Conservation (phyloP, 2,888 invertebrate species). For the Geotrupes spiniger region DNA sequence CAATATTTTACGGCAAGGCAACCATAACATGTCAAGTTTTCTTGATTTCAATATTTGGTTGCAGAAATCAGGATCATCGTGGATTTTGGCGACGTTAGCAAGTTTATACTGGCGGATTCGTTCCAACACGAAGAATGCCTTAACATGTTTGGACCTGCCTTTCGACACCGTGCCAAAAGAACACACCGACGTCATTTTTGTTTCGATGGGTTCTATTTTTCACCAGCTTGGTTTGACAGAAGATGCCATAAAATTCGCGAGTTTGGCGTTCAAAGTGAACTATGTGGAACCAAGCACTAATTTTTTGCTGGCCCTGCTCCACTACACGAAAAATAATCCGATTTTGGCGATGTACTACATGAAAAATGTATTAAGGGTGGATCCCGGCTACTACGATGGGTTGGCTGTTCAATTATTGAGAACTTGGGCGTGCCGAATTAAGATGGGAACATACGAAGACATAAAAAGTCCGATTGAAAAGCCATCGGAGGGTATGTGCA, state of each 20-base stretch:
- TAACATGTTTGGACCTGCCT: conserved; percentile 68
- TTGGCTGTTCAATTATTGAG: conserved; percentile 53
- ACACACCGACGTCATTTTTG: conserved; percentile 64
- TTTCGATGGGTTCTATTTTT: conserved; percentile 68
- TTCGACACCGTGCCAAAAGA: conserved; percentile 57
- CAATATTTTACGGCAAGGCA: too few species aligned
- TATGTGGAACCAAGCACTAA: conserved; percentile 70
- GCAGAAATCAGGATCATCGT: conserved; percentile 69
- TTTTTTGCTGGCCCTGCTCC: conserved; percentile 64
- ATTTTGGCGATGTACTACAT: conserved; percentile 61
- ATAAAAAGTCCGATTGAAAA: conserved; percentile 31
- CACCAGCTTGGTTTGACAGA: conserved; percentile 64
- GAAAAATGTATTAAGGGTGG: conserved; percentile 59
- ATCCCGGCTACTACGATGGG: conserved; percentile 53
- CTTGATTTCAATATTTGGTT: conserved; percentile 20
- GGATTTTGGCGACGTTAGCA: conserved; percentile 71
- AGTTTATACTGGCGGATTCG: conserved; percentile 77
- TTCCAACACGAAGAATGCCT: conserved; percentile 64
- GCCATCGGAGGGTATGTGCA: conserved; percentile 35
- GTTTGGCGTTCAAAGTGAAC: conserved; percentile 61
- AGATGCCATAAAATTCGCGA: conserved; percentile 60
- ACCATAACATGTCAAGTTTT: background rate
- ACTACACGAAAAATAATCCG: conserved; percentile 62
- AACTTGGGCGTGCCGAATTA: conserved; percentile 55
- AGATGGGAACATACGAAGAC: conserved; percentile 39